phyloP scores from a whole-genome alignment of 2,888 invertebrate species.

The Euclidia mi region DNA sequence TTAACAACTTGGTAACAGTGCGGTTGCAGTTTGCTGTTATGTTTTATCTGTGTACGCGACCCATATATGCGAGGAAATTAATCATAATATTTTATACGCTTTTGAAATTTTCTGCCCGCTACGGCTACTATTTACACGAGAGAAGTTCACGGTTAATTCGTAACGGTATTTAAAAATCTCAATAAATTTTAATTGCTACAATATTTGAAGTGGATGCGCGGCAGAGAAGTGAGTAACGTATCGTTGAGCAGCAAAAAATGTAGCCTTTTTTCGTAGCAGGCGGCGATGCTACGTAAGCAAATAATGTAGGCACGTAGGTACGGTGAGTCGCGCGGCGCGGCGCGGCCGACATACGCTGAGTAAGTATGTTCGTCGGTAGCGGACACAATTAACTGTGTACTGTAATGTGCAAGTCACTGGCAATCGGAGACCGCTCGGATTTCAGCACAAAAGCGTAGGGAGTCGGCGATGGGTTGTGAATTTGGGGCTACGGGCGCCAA shows the following conservation, averaged over 20 bases:
- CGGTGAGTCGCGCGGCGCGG: neutral
- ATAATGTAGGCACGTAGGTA: constrained; percentile 17
- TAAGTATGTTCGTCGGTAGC: constrained; percentile 38
- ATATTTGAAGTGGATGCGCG: constrained; percentile 54
- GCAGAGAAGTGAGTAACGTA: constrained; percentile 56
- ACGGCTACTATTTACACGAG: constrained; percentile 30
- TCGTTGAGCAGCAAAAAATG: constrained; percentile 55
- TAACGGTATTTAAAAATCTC: constrained; percentile 68
- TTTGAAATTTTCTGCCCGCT: constrained; percentile 57
- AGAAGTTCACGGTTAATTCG: constrained; percentile 48
- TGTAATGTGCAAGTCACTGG: constrained; percentile 84
- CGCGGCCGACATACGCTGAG: neutral
- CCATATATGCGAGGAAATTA: constrained; percentile 65
- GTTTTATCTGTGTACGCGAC: constrained; percentile 56
- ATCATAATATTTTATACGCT: constrained; percentile 67
- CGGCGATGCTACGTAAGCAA: constrained; percentile 51
- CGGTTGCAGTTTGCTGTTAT: constrained; percentile 74
- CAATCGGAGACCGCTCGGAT: constrained; percentile 81
- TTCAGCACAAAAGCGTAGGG: constrained; percentile 80
- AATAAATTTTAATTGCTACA: constrained; percentile 55
- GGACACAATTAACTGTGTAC: constrained; percentile 82
- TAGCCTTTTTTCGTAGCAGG: constrained; percentile 67
- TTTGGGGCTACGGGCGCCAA: constrained; percentile 64
- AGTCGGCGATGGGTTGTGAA: constrained; percentile 63
- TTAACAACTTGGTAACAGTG: constrained; percentile 79